Conservation (phyloP, 2,888 invertebrate species). For the Hydriomena furcata region DNA sequence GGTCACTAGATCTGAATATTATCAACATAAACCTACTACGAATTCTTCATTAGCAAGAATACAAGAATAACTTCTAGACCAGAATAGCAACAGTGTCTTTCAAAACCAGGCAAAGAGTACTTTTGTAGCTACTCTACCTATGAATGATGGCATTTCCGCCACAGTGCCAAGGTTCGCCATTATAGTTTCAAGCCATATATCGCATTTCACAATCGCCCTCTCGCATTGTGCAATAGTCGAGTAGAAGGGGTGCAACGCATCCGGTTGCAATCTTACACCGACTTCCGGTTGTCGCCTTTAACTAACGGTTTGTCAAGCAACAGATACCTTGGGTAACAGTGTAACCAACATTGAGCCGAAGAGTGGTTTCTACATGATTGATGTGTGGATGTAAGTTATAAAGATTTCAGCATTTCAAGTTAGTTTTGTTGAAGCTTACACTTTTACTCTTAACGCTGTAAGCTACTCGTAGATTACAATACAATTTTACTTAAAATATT, state of each 20-base stretch:
- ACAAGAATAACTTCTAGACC: too few species aligned
- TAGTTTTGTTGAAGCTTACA: too few species aligned
- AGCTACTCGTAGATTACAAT: too few species aligned
- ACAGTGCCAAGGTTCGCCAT: constrained; percentile 10
- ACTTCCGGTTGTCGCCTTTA: constrained; percentile 58
- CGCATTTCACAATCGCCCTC: constrained; percentile 36
- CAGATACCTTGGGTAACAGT: constrained; percentile 7
- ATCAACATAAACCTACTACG: too few species aligned
- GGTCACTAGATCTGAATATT: too few species aligned
- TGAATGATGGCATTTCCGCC: constrained; percentile 5
- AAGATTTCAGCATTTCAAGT: too few species aligned
- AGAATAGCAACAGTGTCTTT: neutral
- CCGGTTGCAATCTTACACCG: constrained; percentile 75
- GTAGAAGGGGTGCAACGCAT: constrained; percentile 61
- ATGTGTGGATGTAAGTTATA: too few species aligned
- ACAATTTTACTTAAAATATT: too few species aligned
- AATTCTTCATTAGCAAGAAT: too few species aligned
- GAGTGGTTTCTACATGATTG: neutral
- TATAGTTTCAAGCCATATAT: constrained; percentile 27
- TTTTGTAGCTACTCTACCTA: neutral
- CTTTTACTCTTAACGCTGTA: too few species aligned
- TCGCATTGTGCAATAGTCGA: constrained; percentile 47
- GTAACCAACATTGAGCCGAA: neutral
- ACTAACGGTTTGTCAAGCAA: constrained; percentile 29
- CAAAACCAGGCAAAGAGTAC: neutral